Evolutionary conservation across 1,140 invertebrate genomes (phyloP).

Genomic region (Aphelinus atriplicis): DNA sequence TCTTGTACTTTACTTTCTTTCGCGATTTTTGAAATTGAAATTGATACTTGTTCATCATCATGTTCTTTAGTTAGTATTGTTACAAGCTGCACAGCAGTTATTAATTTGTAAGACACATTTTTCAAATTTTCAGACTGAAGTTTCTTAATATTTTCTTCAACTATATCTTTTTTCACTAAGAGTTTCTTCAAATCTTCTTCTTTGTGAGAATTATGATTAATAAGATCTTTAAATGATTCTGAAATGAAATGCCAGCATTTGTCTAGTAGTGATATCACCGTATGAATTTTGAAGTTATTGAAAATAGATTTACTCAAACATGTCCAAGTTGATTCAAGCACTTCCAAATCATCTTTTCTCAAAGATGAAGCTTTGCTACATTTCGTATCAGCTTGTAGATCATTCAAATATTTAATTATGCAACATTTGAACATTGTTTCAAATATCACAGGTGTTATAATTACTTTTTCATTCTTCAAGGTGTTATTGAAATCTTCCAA

Average conservation of each 20-base stretch:
- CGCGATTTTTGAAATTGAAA: neutral
- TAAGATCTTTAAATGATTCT: constrained; percentile 9
- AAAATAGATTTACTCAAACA: constrained; percentile 12
- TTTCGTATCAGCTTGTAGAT: neutral
- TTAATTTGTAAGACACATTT: constrained; percentile 12
- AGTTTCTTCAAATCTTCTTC: constrained; percentile 13
- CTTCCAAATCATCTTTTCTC: constrained; percentile 1
- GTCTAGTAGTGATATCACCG: constrained; percentile 21
- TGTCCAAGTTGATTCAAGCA: constrained; percentile 14
- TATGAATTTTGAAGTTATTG: constrained; percentile 20
- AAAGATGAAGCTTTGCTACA: neutral
- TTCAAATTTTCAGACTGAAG: constrained; percentile 5
- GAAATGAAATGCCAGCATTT: constrained; percentile 13
- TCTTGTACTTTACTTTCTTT: neutral
- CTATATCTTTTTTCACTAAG: constrained; percentile 3
- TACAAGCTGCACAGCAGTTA: constrained; percentile 12
- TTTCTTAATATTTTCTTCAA: constrained; percentile 28
- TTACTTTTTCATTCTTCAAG: neutral
- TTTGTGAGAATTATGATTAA: neutral
- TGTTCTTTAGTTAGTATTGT: constrained; percentile 3
- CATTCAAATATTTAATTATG: neutral
- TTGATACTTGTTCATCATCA: neutral
- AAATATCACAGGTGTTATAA: neutral
- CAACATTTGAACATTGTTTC: neutral
- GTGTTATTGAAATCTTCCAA: too few species aligned